A percentile compares a stretch with the other conserved stretches of the same genome.
These are phyloP conservation scores for Lepisosteus oculatus DNA, from an alignment of 2,113 vertebrate genomes.

Conservation along the genomic window DNA sequence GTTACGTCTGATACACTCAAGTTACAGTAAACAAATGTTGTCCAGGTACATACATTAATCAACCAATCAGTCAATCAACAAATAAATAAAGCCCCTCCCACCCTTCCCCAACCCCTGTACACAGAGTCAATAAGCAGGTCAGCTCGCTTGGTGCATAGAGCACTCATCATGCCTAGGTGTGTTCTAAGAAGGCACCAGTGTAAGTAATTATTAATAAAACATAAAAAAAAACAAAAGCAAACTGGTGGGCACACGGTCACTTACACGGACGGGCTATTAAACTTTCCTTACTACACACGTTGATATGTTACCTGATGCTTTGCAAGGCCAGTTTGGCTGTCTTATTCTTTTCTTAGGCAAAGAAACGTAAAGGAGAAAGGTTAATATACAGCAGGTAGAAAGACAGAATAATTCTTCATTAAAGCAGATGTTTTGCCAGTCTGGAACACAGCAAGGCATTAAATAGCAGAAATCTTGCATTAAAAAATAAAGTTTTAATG, in stretches of 20 bases:
- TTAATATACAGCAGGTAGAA: no score
- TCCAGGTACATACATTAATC: slow-evolving; percentile 18
- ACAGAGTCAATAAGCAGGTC: slow-evolving; percentile 9
- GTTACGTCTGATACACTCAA: slow-evolving; percentile 1
- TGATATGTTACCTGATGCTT: slow-evolving; percentile 1
- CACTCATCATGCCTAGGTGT: neutral
- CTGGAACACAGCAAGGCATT: no score
- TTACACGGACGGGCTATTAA: neutral
- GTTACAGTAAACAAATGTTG: slow-evolving; percentile 27
- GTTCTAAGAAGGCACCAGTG: slow-evolving; percentile 23
- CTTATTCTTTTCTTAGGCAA: neutral
- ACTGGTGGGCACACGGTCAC: neutral
- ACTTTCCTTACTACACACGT: neutral
- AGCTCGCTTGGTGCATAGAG: neutral
- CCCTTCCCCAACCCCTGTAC: slow-evolving; percentile 12
- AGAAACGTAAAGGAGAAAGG: neutral
- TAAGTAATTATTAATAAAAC: slow-evolving; percentile 22
- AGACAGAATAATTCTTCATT: neutral
- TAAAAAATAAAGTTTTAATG: no score
- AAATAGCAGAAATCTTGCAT: no score
- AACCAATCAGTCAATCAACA: slow-evolving; percentile 28
- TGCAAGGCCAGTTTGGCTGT: neutral
- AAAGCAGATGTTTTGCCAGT: no score
- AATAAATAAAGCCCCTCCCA: slow-evolving; percentile 25
- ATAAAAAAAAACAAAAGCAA: neutral